phyloP scores from a whole-genome alignment of 2,797 vertebrate species.

The Amazona finschi region DNA sequence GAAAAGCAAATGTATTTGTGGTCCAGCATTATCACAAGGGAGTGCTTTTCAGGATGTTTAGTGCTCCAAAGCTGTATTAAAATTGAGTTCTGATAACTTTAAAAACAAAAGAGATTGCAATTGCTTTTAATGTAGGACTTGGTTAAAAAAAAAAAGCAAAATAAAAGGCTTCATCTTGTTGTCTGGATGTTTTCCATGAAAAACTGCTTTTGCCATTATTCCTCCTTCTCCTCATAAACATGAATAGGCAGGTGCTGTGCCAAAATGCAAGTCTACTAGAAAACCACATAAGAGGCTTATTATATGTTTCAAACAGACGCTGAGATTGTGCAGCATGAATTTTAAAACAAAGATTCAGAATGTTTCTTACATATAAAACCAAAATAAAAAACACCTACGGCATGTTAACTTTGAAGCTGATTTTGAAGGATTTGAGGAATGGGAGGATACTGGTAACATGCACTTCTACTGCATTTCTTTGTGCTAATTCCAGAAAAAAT shows the following conservation, averaged over 20 bases:
- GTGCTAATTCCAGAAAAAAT: background rate
- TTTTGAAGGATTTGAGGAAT: background rate
- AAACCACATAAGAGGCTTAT: slow-evolving; percentile 23
- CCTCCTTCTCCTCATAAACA: background rate
- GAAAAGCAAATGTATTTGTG: background rate
- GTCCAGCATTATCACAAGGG: background rate
- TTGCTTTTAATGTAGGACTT: background rate
- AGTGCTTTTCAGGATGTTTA: background rate
- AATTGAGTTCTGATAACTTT: background rate
- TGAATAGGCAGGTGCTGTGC: slow-evolving; percentile 23
- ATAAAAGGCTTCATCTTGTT: background rate
- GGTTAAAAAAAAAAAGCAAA: background rate
- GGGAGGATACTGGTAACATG: background rate
- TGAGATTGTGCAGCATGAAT: background rate
- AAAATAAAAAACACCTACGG: background rate
- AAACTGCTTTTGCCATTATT: slow-evolving; percentile 19
- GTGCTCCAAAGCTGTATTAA: background rate
- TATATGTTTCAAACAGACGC: background rate
- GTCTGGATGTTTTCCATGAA: background rate
- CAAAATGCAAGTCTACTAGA: slow-evolving; percentile 18
- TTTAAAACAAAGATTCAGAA: slow-evolving; percentile 4
- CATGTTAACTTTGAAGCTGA: background rate
- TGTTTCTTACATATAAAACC: background rate
- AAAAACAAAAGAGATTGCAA: background rate
- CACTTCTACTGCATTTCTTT: background rate